phyloP scores from a whole-genome alignment of 2,797 vertebrate genomes.

The Ambastaia sidthimunki region DNA sequence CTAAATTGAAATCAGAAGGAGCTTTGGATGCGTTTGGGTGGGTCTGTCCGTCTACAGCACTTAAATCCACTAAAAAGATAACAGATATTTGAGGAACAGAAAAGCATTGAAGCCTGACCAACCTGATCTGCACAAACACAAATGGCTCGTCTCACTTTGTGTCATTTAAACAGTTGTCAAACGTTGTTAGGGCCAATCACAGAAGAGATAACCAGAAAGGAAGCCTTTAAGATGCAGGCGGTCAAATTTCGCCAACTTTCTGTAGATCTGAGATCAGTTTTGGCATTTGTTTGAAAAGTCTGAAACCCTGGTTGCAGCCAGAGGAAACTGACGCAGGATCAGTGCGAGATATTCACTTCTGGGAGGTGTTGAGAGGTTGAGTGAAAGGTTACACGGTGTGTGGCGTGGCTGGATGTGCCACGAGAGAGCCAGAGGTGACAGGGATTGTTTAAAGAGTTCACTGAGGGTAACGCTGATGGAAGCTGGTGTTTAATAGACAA shows the following conservation, averaged over 20 bases:
- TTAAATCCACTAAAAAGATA: constrained; percentile 44
- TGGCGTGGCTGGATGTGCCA: constrained; percentile 42
- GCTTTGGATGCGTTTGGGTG: constrained; percentile 24
- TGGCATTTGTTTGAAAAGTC: not conserved
- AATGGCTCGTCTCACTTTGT: constrained; percentile 51
- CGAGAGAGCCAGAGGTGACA: constrained; percentile 38
- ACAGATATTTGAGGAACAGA: constrained; percentile 29
- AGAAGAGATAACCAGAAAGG: not conserved
- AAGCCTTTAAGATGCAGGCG: not conserved
- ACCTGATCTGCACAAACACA: constrained; percentile 28
- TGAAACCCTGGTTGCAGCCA: not conserved
- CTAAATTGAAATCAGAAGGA: constrained; percentile 56
- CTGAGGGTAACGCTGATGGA: constrained; percentile 47
- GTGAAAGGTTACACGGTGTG: constrained; percentile 50
- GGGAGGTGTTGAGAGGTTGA: constrained; percentile 51
- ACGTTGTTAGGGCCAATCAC: constrained; percentile 30
- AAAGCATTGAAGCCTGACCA: constrained; percentile 33
- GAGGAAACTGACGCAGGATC: constrained; percentile 5
- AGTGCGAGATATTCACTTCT: constrained; percentile 28
- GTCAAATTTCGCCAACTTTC: constrained; percentile 3
- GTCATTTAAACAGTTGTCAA: constrained; percentile 54
- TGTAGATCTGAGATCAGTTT: constrained; percentile 12
- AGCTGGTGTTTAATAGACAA: constrained; percentile 44
- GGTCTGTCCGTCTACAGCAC: constrained; percentile 30
- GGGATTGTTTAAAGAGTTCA: constrained; percentile 43